Evolutionary conservation across 2,797 vertebrate species (phyloP), one percentile per base, ranked within the genome.

Genomic region (Acipenser transmontanus): DNA sequence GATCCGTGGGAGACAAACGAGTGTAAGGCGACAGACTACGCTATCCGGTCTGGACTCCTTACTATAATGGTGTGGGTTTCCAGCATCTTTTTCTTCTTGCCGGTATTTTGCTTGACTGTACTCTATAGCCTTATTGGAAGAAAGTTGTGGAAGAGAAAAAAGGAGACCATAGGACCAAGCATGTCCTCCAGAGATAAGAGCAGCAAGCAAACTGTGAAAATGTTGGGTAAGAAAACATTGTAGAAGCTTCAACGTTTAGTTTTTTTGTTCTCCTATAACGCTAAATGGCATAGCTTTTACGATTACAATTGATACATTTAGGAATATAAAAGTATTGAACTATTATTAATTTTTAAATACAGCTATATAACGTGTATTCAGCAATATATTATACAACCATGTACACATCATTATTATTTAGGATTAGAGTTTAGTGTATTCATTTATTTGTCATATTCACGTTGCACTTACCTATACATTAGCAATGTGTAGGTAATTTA

Each of bases 101-200:
- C 97, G 0, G 95, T 99, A 48, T 96, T 99, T 70, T 99, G 95
- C 73, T 90, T 99, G 74, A 95, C 94, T 0, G 92, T 99, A 14
- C 91, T 99, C 49, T 99, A 99, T 88, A 93, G 94, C 73, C 94
- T 99, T 71, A 98, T 99, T 0, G 95, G 96, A 57, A 94, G 96
- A 54, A 93, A 93, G 70, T 87, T 99, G 76, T 98, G 97, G 95
- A 90, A 89, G 76, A 91, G 94, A 60, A 87, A 90, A 70, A 85
- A 80, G 1, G 91, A 93, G 70, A 89, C 88, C 0, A 89, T 92
- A 1, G 91, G 87, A 54, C 92, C 89, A 49, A 90, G 88, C 7
- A 69, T 89, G 14, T 88, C 91, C 1, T 84, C 92, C 81, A 83
- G 93, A 71, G 96, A 98, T 67, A 93, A 93, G 80, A 95, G 88